These are phyloP conservation scores for Poeciliopsis occidentalis DNA, from an alignment of 2,113 vertebrate genomes.

Conservation along the genomic window DNA sequence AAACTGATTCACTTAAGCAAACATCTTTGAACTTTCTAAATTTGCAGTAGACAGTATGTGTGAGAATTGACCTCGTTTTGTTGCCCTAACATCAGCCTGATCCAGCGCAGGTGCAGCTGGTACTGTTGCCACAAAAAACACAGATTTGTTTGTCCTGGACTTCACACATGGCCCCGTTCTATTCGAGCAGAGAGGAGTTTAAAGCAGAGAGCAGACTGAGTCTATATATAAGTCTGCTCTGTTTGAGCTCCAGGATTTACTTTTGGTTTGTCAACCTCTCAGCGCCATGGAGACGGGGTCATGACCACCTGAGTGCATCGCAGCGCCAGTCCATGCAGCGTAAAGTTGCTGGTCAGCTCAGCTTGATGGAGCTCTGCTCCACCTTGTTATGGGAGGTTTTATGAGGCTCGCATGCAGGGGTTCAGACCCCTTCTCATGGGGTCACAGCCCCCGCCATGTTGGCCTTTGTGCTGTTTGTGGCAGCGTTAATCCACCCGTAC, in stretches of 20 bases:
- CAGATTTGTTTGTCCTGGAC: slow-evolving; percentile 18
- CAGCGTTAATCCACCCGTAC: slow-evolving; percentile 66
- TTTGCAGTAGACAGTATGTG: neutral
- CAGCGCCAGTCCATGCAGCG: slow-evolving; percentile 37
- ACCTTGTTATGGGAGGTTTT: slow-evolving; percentile 29
- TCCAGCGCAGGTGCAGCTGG: neutral
- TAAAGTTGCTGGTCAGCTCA: slow-evolving; percentile 46
- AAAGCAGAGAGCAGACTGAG: slow-evolving; percentile 58
- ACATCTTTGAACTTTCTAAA: neutral
- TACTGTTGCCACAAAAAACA: slow-evolving; percentile 8
- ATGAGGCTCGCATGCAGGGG: slow-evolving; percentile 52
- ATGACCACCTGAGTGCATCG: slow-evolving; percentile 41
- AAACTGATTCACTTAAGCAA: neutral
- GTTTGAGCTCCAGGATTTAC: slow-evolving; percentile 58
- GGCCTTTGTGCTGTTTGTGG: slow-evolving; percentile 62
- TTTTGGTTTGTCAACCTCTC: slow-evolving; percentile 62
- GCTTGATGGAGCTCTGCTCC: slow-evolving; percentile 31
- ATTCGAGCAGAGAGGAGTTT: slow-evolving; percentile 34
- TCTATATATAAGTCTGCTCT: slow-evolving; percentile 55
- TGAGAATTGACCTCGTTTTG: neutral
- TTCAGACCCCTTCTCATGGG: slow-evolving; percentile 27
- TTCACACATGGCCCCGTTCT: slow-evolving; percentile 28
- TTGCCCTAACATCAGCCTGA: neutral
- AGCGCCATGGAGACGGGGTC: slow-evolving; percentile 56
- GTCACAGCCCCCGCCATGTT: slow-evolving; percentile 47